Conservation (phyloP, 2,888 invertebrate species). For the Smittia aterrima region DNA sequence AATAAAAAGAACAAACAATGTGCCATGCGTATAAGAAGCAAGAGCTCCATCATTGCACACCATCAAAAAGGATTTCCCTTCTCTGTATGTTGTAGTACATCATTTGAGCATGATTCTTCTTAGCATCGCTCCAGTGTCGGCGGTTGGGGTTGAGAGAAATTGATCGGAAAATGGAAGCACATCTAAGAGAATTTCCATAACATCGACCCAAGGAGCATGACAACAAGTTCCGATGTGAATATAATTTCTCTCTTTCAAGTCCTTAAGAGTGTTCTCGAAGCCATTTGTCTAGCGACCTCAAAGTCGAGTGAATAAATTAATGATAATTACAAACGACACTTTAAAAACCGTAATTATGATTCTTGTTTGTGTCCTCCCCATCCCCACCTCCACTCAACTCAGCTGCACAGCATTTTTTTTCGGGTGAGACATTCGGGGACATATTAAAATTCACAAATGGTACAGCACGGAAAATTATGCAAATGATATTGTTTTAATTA, state of each 20-base stretch:
- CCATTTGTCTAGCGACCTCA: constrained; percentile 27
- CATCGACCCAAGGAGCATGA: neutral
- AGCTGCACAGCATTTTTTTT: neutral
- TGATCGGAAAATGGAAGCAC: constrained; percentile 33
- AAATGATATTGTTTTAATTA: constrained; percentile 38
- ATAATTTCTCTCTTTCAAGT: neutral
- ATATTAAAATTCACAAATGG: constrained; percentile 38
- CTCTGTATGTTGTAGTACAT: constrained; percentile 14
- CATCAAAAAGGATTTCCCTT: neutral
- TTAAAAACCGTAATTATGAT: constrained; percentile 37
- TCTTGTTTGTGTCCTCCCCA: neutral
- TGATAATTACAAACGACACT: constrained; percentile 38
- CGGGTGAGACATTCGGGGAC: neutral
- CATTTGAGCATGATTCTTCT: constrained; percentile 32
- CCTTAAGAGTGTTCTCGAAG: neutral
- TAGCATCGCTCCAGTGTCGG: neutral
- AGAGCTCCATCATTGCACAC: constrained; percentile 20
- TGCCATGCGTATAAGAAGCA: constrained; percentile 6
- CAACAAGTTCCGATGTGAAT: constrained; percentile 29
- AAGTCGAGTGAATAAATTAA: constrained; percentile 30
- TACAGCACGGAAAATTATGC: constrained; percentile 35
- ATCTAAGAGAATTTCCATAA: constrained; percentile 24
- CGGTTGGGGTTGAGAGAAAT: neutral
- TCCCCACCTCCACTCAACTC: no score
- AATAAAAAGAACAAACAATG: neutral